Evolutionary conservation across 2,113 vertebrate species (phyloP).

Genomic region (Regulus satrapa): DNA sequence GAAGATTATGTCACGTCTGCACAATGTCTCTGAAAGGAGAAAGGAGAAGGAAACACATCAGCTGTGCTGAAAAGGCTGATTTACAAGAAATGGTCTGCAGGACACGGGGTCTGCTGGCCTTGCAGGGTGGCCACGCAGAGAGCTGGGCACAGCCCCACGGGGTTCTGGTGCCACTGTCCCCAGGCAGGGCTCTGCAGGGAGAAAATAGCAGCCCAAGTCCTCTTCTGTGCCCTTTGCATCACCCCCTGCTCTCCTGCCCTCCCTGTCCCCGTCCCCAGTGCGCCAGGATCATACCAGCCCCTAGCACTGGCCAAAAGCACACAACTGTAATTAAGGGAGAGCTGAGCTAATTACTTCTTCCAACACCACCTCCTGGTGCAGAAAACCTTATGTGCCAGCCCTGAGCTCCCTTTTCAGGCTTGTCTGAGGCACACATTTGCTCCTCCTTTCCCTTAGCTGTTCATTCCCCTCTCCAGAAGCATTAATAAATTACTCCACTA

Average conservation of each 20-base stretch:
- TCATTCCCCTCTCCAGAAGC: background rate
- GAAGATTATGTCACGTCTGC: background rate
- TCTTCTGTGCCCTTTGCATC: background rate
- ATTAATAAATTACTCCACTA: background rate
- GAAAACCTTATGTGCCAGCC: background rate
- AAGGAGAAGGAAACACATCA: conserved; percentile 11
- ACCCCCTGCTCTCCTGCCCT: background rate
- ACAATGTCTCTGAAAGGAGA: background rate
- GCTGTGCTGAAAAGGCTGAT: background rate
- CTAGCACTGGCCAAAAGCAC: rapidly evolving
- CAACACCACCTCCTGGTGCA: background rate
- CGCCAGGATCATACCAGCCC: background rate
- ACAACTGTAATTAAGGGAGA: background rate
- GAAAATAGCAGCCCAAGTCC: background rate
- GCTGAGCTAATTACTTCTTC: background rate
- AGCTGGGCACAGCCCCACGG: background rate
- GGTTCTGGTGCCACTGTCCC: background rate
- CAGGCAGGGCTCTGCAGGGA: background rate
- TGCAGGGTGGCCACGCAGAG: background rate
- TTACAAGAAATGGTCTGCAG: background rate
- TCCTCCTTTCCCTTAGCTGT: background rate
- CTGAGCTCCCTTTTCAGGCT: background rate
- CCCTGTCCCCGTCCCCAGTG: rapidly evolving
- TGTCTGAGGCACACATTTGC: background rate
- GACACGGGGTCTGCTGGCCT: background rate